phyloP scores from a whole-genome alignment of 2,113 vertebrate genomes.

The Brienomyrus longianalis region DNA sequence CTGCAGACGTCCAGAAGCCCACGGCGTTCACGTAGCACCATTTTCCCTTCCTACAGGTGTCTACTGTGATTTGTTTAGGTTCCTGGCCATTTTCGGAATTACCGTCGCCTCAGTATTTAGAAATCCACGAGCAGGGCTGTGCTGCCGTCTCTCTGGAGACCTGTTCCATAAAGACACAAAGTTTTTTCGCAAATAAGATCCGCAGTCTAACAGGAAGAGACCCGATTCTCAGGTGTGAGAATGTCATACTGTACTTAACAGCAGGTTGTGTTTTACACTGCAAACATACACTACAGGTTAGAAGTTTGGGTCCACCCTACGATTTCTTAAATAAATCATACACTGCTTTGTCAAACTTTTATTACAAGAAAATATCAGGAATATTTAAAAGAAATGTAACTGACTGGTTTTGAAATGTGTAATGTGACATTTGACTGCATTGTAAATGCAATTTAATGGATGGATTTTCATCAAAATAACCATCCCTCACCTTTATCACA shows the following conservation, averaged over 20 bases:
- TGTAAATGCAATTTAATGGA: no score
- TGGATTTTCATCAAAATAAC: no score
- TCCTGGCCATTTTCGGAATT: not conserved
- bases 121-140: not conserved
- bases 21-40: no score
- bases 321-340: no score
- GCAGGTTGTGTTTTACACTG: not conserved
- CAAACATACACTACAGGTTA: not conserved
- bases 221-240: not conserved
- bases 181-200: not conserved
- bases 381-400: no score
- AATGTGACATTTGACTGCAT: no score
- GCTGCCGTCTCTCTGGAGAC: not conserved
- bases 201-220: not conserved
- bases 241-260: not conserved
- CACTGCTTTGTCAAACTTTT: no score
- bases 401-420: no score
- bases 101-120: not conserved
- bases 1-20: not conserved
- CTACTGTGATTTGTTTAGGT: not conserved
- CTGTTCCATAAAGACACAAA: not conserved
- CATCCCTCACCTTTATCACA: no score
- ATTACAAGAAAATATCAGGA: no score
- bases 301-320: no score
- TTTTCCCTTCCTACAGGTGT: not conserved